Base-by-base conservation (phyloP, 2,113 vertebrate genomes). In the Tor tambroides region DNA sequence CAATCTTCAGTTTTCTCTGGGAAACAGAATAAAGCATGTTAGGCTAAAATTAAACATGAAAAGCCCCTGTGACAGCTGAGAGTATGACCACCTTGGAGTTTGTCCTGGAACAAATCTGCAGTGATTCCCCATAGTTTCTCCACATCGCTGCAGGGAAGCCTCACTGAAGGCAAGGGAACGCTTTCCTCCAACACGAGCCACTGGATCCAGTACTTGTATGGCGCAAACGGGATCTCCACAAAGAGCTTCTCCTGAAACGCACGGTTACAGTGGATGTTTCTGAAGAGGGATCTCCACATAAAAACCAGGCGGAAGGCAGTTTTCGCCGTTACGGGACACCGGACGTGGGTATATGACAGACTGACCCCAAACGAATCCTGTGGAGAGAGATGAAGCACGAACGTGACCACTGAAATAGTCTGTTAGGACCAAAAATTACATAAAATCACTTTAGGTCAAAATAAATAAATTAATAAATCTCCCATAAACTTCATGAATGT, bases 161-260 rank as follows among this genome's bases (percentile, higher is more conserved):
- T 79, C 5, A 90, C 89, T 23, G 87, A 90, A 61, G 89, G 92
- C 85, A 94, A 81, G 6, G 89, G 90, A 10, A 93, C 92, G 17
- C 51, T 87, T 54, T 92, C 90, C 89, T 94, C 93, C 83, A 93
- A 83, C 3, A 91, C 91, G 2, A 91, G 77, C 88, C 92, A 91
- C 89, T 88, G 90, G 49, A 86, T 7, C 93, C 91, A 94, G 86
- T 61, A 76, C 84, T 86, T 88, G n/a, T 85, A 88, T 0, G 93
- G 86, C 0, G 11, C 59, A 4, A 38, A 26, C 21, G 17, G 71
- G 3, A 54, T 32, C 74, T 89, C 88, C 28, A 92, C 87, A 87
- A 95, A 94, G 83, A 94, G 91, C 80, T 93, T 87, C 59, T 91
- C 89, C 86, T 93, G 92, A 83, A 95, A 91, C 10, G 90, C 88